Conservation (phyloP, 2,113 vertebrate genomes). For the Felis chaus region DNA sequence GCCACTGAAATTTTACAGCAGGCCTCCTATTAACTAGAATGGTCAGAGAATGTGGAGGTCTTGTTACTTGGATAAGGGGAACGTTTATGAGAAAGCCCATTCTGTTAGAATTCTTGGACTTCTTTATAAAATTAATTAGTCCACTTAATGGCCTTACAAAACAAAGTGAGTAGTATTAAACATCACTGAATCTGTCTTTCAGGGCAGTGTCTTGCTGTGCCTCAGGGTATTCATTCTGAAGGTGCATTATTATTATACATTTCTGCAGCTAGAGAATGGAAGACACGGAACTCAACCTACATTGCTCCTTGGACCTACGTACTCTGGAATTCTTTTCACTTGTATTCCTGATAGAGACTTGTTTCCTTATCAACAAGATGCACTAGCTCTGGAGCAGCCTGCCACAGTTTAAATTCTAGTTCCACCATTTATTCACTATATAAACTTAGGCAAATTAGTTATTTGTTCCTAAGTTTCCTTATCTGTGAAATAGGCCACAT, state of each 20-base stretch:
- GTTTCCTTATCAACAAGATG: neutral
- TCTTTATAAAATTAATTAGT: slow-evolving; percentile 69
- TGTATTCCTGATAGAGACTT: neutral
- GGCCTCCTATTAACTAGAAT: slow-evolving; percentile 32
- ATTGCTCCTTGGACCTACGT: neutral
- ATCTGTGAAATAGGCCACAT: neutral
- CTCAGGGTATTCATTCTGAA: slow-evolving; percentile 1
- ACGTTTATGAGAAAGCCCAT: slow-evolving; percentile 50
- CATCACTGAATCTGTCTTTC: neutral
- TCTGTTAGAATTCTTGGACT: slow-evolving; percentile 56
- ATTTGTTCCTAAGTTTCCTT: neutral
- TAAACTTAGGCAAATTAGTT: neutral
- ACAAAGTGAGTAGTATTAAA: slow-evolving; percentile 25
- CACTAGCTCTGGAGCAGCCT: neutral
- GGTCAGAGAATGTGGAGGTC: slow-evolving; percentile 42
- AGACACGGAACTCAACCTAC: neutral
- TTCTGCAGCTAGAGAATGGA: neutral
- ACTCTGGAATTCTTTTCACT: slow-evolving; percentile 3
- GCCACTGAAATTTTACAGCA: slow-evolving; percentile 61
- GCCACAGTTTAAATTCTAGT: neutral
- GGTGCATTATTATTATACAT: neutral
- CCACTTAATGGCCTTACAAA: slow-evolving; percentile 46
- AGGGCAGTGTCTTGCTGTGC: neutral
- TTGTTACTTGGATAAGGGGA: slow-evolving; percentile 34
- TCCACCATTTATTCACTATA: neutral